These are phyloP conservation scores for Mystacornis crossleyi DNA, from an alignment of 2,113 vertebrate genomes.

Conservation along the genomic window DNA sequence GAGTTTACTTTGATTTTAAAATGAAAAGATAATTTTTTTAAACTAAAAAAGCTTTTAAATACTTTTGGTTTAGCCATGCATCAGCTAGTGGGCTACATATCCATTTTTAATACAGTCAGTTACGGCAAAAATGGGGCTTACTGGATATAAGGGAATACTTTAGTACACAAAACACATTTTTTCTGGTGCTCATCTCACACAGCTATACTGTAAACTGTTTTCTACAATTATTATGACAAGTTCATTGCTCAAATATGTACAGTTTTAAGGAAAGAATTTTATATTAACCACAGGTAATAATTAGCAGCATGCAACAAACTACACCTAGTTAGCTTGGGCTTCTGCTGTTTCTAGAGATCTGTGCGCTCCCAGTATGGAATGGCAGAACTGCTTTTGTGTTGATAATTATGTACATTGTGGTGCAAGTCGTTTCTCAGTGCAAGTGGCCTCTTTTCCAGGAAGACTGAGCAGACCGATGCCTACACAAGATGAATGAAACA, in stretches of 20 bases:
- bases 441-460: conserved; percentile 66
- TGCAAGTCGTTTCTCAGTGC: conserved; percentile 51
- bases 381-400: conserved; percentile 64
- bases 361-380: conserved; percentile 2
- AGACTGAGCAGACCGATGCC: conserved; percentile 73
- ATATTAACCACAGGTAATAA: conserved; percentile 70
- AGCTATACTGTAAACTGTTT: conserved; percentile 76
- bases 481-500: conserved; percentile 79
- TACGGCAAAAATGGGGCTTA: conserved; percentile 65
- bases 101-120: conserved; percentile 68
- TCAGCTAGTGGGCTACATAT: conserved; percentile 73
- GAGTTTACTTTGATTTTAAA: conserved; percentile 77
- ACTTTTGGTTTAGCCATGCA: conserved; percentile 69
- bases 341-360: conserved; percentile 36
- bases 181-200: conserved; percentile 88
- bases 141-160: conserved; percentile 76
- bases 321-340: conserved; percentile 55
- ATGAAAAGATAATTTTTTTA: conserved; percentile 72
- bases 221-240: conserved; percentile 67
- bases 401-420: conserved; percentile 51
- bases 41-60: conserved; percentile 73
- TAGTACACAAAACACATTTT: conserved; percentile 65
- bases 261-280: conserved; percentile 66
- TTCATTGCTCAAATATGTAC: conserved; percentile 68
- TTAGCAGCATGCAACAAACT: conserved; percentile 59